Percentiles rank a stretch among this genome's conserved stretches.
These are phyloP conservation scores for Drosophila ananassae DNA, from an alignment of 1,140 invertebrate species.

Conservation along the genomic window DNA sequence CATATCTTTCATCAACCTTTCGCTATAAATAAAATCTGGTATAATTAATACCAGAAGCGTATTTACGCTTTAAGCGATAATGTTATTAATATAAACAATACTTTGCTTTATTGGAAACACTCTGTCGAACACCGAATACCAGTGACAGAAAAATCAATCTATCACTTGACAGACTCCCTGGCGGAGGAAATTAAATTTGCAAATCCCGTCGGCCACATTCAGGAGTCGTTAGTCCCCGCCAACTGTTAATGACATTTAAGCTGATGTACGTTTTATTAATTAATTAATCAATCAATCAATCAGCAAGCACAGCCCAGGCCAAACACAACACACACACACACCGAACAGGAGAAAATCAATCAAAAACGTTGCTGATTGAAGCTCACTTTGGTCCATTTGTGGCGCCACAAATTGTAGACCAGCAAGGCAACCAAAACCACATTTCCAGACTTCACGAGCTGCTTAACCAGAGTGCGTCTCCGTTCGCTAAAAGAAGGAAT, in stretches of 20 bases:
- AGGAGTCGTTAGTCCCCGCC: conserved; percentile 37
- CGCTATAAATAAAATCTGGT: not conserved
- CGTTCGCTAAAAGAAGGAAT: conserved; percentile 41
- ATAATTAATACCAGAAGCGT: too few relatives aligned
- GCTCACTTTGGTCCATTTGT: conserved; percentile 82
- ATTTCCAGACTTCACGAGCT: conserved; percentile 73
- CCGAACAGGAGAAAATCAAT: conserved; percentile 32
- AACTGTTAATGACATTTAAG: conserved; percentile 70
- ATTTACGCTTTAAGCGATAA: not conserved
- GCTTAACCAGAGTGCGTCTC: conserved; percentile 64
- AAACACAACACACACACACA: conserved; percentile 23
- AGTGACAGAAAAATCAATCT: conserved; percentile 19
- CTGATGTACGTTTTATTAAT: conserved; percentile 60
- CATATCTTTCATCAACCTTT: too few relatives aligned
- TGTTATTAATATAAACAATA: conserved; percentile 8
- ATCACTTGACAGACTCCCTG: conserved; percentile 44
- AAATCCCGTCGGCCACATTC: conserved; percentile 39
- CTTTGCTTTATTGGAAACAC: not conserved
- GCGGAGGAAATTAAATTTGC: conserved; percentile 66
- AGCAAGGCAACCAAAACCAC: conserved; percentile 72
- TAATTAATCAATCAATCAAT: conserved; percentile 71
- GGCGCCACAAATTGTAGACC: conserved; percentile 78
- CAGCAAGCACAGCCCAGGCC: not conserved
- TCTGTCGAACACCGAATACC: conserved; percentile 1
- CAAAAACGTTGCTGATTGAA: conserved; percentile 64